Conservation (phyloP, 1,140 invertebrate species). For the Steinernema feltiae region DNA sequence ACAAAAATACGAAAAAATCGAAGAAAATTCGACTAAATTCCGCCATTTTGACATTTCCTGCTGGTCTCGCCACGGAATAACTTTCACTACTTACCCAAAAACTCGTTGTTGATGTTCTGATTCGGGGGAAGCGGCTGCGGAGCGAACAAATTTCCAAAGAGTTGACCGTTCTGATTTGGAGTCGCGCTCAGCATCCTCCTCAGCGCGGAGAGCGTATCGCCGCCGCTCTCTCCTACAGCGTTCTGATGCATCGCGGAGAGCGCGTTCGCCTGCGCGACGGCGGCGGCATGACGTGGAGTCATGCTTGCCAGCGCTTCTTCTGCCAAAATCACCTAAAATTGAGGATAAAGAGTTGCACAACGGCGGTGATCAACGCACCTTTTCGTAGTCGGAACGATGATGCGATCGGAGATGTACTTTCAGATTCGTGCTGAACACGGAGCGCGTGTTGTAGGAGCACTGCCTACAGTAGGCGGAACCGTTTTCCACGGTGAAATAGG, state of each 20-base stretch:
- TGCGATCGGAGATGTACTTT: conserved; percentile 46
- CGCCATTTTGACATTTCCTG: too few relatives aligned
- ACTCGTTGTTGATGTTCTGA: background rate
- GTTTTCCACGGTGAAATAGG: conserved; percentile 44
- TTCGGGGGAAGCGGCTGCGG: background rate
- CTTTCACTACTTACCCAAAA: background rate
- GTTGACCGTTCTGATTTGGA: background rate
- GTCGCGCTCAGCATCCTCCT: background rate
- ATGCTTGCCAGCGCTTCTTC: conserved; percentile 7
- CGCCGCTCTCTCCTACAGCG: background rate
- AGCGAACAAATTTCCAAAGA: background rate
- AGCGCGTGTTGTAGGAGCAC: conserved; percentile 42
- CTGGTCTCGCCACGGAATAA: background rate
- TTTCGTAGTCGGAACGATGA: conserved; percentile 42
- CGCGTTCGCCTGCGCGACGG: conserved; percentile 1
- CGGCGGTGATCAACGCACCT: conserved; percentile 26
- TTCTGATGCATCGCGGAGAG: background rate
- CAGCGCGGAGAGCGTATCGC: background rate
- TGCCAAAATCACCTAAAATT: background rate
- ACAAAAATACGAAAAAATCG: too few relatives aligned
- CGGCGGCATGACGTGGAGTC: background rate
- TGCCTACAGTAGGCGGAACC: conserved; percentile 40
- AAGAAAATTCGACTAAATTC: too few relatives aligned
- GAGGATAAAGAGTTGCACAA: background rate
- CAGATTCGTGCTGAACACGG: conserved; percentile 47